phyloP scores from a whole-genome alignment of 2,888 invertebrate species.

The Ophraella communa region DNA sequence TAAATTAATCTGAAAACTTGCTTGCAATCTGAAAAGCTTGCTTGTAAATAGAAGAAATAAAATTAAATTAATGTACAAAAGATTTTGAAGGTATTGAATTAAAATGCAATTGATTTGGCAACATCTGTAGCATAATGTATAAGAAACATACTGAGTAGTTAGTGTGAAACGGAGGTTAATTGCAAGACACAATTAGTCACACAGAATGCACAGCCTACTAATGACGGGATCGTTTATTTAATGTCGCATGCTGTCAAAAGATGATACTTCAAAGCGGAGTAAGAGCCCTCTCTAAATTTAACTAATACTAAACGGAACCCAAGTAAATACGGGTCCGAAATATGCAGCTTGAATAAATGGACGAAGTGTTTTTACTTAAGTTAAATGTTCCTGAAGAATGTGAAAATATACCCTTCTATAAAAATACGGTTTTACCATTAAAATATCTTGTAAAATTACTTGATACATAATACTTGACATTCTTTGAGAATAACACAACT shows the following conservation, averaged over 20 bases:
- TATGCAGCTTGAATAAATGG: not conserved
- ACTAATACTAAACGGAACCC: slow-evolving; percentile 2
- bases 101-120: not conserved
- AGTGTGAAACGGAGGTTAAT: slow-evolving; percentile 43
- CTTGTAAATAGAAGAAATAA: no score
- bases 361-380: not conserved
- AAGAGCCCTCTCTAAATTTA: slow-evolving; percentile 5
- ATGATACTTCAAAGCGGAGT: slow-evolving; percentile 20
- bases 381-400: not conserved
- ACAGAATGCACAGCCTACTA: slow-evolving; percentile 48
- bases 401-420: not conserved
- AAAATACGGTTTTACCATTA: not conserved
- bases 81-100: no score
- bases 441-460: no score
- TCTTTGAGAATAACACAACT: no score
- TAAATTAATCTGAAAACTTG: no score
- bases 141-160: not conserved
- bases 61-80: no score
- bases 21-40: no score
- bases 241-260: slow-evolving; percentile 40
- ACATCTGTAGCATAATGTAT: not conserved
- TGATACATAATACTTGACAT: no score
- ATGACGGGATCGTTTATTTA: slow-evolving; percentile 47
- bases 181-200: slow-evolving; percentile 51
- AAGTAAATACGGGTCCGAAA: slow-evolving; percentile 8